Evolutionary conservation across 2,113 vertebrate genomes (phyloP), one percentile per base, ranked within the genome.

Genomic region (Anas platyrhynchos): DNA sequence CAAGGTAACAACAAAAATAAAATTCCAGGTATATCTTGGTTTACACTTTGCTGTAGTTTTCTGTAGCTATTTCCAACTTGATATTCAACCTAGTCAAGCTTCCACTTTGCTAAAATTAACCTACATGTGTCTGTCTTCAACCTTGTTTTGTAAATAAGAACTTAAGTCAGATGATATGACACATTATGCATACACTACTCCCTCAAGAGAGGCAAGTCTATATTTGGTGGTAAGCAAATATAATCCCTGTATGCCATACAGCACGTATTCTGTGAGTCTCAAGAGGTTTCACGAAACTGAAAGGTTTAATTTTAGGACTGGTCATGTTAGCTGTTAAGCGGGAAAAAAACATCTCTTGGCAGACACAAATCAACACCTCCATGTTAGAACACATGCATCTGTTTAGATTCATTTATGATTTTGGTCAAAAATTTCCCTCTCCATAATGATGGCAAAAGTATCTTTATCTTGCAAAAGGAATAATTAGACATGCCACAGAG

Each of bases 61-160:
- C 88, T 62, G 41, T 26, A 78, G 66, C 66, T 83, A 77, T 56
- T 78, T 83, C 54, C 66, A 90, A 73, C n/a, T 62, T 73, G 46
- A 55, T 25, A 90, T 73, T 73, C 54, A 78, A 73, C 6, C 29
- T 41, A 56, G 17, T 55, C 16, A 48, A 73, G 38, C n/a, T 78
- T 54, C 38, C 41, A 16, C 66, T 93, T 78, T 9, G 59, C 66
- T 90, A 93, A 90, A 86, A 86, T 83, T 86, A 82, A 86, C 65
- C 61, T 83, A 21, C 44, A 62, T 31, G 58, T 73, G 66, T 73
- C 77, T 62, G 32, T 54, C 72, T 82, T 78, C 66, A 83, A 44
- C 66, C 41, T 68, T 67, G 54, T 63, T 87, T 78, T 38, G 66
- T 83, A 62, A 90, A 56, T 67, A 93, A 61, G 71, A 77, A 67